Evolutionary conservation across 2,113 vertebrate genomes (phyloP), one percentile per base, ranked within the genome.

Genomic region (Proterorhinus semilunaris): DNA sequence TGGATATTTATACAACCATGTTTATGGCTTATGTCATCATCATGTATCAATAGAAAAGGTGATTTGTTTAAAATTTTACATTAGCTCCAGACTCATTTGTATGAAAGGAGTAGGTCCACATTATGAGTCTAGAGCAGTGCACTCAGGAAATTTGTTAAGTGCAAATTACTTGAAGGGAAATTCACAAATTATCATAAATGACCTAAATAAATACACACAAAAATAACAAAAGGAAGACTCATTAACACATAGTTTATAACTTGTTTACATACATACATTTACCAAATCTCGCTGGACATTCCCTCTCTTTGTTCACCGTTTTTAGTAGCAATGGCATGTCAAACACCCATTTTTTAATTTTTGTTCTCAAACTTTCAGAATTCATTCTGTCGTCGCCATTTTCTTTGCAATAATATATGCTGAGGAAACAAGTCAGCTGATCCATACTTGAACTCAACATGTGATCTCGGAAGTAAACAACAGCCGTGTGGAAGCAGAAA

Each of bases 161-260:
- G 12, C 53, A 78, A 66, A 69, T 77, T 44, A 66, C 27, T 36
- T 36, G 27, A 66, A 69, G 53, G 73, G 48, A 44, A 43, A 61
- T 13, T 61, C 13, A 75, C 17, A 78, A 72, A 76, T 63, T 9
- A 75, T 65, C 8, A 72, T 79, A 72, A 74, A 86, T 74, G 65
- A 71, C 64, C 57, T 12, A 76, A 81, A 77, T 44, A 81, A 85
- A 78, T 66, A 79, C 68, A 53, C 48, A 77, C 73, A 70, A 71
- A 55, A 64, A 65, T 42, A 68, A 79, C 71, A 43, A 78, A 10
- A 80, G 64, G 70, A 71, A 52, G 57, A 44, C 44, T 53, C 17
- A 69, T 73, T 36, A 0, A 43, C 70, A 68, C 53, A 61, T 70
- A 69, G 66, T 66, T 62, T 57, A 6, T 62, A 52, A 53, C 12